Evolutionary conservation across 2,888 invertebrate species (phyloP).

Genomic region (Candidula unifasciata): DNA sequence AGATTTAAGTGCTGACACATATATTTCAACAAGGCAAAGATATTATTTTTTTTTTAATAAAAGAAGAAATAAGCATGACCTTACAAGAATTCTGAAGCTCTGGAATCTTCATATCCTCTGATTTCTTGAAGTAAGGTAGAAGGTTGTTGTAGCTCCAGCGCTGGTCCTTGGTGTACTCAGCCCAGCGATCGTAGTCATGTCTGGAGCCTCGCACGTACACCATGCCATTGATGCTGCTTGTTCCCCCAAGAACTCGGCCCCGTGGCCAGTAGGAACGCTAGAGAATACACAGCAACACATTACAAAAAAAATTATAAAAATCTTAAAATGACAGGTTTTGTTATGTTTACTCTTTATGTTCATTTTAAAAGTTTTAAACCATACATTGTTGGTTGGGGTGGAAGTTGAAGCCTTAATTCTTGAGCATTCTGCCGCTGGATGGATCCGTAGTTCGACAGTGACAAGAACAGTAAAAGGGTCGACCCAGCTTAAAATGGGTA

Average conservation of each 20-base stretch:
- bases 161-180: slow-evolving; percentile 86
- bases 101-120: too few species aligned
- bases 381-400: too few species aligned
- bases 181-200: slow-evolving; percentile 90
- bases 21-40: too few species aligned
- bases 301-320: neutral
- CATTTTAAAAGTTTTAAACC: too few species aligned
- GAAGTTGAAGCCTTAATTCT: too few species aligned
- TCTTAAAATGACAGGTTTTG: neutral
- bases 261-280: slow-evolving; percentile 84
- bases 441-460: too few species aligned
- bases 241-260: slow-evolving; percentile 92
- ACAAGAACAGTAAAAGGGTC: too few species aligned
- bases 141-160: slow-evolving; percentile 93
- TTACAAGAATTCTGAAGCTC: slow-evolving; percentile 21
- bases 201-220: slow-evolving; percentile 90
- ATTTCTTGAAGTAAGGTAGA: slow-evolving; percentile 81
- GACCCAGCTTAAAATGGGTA: too few species aligned
- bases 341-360: too few species aligned
- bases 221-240: slow-evolving; percentile 93
- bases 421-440: too few species aligned
- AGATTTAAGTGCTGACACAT: too few species aligned
- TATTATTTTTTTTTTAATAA: too few species aligned
- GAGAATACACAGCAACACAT: neutral
- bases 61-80: slow-evolving; percentile 8